These are phyloP conservation scores for Cyclopterus lumpus DNA, from an alignment of 2,797 vertebrate species.

Conservation along the genomic window DNA sequence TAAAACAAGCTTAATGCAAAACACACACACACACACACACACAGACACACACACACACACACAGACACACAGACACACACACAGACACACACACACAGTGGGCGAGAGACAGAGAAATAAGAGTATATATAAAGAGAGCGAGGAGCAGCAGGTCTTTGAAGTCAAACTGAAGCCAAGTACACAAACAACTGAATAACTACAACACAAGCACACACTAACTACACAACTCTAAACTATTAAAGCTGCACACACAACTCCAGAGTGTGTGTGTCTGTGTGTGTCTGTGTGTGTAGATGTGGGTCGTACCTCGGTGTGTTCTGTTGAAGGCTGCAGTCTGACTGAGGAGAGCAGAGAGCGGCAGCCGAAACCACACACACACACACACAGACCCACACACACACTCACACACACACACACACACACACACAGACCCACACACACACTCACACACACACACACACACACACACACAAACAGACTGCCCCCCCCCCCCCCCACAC, in stretches of 20 bases:
- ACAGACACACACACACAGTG: too few relatives aligned
- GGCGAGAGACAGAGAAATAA: neutral
- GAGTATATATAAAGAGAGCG: neutral
- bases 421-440: conserved; percentile 2
- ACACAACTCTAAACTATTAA: neutral
- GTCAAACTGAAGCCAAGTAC: conserved; percentile 8
- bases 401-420: neutral
- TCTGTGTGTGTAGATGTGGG: neutral
- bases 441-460: conserved; percentile 6
- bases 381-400: too few relatives aligned
- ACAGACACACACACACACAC: neutral
- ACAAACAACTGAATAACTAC: conserved; percentile 1
- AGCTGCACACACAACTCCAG: neutral
- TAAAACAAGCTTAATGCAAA: neutral
- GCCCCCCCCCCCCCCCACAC: too few relatives aligned
- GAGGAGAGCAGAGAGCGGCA: conserved; percentile 13
- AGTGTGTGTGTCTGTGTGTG: neutral
- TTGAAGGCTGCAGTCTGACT: conserved; percentile 57
- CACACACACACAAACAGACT: neutral
- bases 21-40: neutral
- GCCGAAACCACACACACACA: neutral
- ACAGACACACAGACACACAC: neutral
- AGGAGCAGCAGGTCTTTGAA: neutral
- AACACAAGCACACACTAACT: conserved; percentile 1
- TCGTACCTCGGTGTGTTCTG: conserved; percentile 78